Percentiles rank a stretch among this genome's conserved stretches.
These are phyloP conservation scores for Himalopsyche anomala DNA, from an alignment of 2,888 invertebrate genomes.

Conservation along the genomic window DNA sequence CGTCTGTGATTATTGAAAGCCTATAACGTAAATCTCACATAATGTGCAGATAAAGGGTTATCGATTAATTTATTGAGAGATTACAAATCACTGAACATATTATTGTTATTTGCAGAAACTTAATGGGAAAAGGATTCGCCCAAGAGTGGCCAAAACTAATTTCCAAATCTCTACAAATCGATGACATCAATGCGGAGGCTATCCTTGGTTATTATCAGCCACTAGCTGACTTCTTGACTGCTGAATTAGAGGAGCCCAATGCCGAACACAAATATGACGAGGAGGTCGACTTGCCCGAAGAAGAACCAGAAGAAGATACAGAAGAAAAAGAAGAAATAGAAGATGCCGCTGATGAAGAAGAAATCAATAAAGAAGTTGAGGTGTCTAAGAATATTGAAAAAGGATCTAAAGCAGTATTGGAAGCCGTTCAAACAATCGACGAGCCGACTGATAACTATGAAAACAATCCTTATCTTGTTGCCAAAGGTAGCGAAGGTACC, in stretches of 20 bases:
- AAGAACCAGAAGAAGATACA: constrained; percentile 68
- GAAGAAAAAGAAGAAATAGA: constrained; percentile 49
- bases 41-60: background rate
- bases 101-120: constrained; percentile 69
- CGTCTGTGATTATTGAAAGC: too few species aligned
- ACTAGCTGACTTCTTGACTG: constrained; percentile 76
- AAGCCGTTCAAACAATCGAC: background rate
- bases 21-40: too few species aligned
- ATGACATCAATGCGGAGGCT: constrained; percentile 74
- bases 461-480: constrained; percentile 61
- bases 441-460: constrained; percentile 42
- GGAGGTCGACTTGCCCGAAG: constrained; percentile 71
- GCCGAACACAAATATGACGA: constrained; percentile 57
- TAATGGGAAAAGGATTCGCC: constrained; percentile 74
- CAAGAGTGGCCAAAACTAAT: constrained; percentile 75
- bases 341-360: constrained; percentile 46
- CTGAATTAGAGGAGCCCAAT: constrained; percentile 69
- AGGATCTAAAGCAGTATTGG: background rate
- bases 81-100: background rate
- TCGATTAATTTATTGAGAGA: background rate
- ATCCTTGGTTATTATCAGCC: constrained; percentile 77
- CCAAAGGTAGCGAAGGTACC: constrained; percentile 53
- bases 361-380: constrained; percentile 19
- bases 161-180: constrained; percentile 70
- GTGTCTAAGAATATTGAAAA: background rate